Evolutionary conservation across 2,113 vertebrate genomes (phyloP).

Genomic region (Diphyllodes magnificus): DNA sequence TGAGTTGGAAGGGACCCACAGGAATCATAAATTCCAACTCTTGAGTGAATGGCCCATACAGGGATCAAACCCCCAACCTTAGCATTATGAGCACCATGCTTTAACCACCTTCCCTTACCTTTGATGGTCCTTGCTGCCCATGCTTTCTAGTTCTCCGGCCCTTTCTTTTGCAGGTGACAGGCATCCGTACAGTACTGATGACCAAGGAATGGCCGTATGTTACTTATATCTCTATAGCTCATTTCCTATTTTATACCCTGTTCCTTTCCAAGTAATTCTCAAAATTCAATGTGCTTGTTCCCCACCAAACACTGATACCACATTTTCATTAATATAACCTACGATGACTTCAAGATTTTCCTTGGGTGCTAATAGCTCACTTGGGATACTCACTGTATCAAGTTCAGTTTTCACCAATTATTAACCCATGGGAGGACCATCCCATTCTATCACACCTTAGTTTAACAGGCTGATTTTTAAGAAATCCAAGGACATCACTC

Average conservation of each 20-base stretch:
- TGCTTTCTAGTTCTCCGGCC: background rate
- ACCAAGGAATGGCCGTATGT: background rate
- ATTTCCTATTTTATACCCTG: background rate
- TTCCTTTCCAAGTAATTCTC: background rate
- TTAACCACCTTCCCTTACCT: background rate
- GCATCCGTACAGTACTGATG: background rate
- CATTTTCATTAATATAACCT: background rate
- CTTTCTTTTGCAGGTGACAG: background rate
- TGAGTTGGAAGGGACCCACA: background rate
- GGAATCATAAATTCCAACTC: background rate
- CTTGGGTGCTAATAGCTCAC: background rate
- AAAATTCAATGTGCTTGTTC: background rate
- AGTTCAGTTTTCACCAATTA: constrained; percentile 22
- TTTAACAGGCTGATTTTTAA: constrained; percentile 23
- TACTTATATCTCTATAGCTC: background rate
- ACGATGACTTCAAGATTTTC: background rate
- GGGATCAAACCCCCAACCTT: background rate
- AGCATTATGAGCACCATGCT: background rate
- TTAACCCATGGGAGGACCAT: background rate
- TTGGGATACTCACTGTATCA: background rate
- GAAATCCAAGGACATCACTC: constrained; percentile 26
- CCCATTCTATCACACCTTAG: background rate
- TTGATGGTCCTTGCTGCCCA: background rate
- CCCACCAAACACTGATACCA: background rate
- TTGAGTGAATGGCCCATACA: background rate